Evolutionary conservation across 2,113 vertebrate genomes (phyloP).

Genomic region (Gnathonemus longibarbis): DNA sequence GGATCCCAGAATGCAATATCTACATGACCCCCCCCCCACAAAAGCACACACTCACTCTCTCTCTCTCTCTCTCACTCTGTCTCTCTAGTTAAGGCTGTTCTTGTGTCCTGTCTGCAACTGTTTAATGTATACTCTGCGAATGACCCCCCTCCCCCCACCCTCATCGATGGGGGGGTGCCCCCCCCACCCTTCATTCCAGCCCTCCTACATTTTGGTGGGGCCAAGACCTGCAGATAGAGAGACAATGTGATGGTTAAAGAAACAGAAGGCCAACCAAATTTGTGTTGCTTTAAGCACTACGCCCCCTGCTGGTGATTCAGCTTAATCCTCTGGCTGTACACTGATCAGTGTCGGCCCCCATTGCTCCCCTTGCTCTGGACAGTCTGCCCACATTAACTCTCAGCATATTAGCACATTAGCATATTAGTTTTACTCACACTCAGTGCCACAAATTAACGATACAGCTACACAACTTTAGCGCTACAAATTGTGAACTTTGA

Average conservation of each 20-base stretch:
- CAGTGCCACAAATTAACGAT: too few species aligned
- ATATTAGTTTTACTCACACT: too few species aligned
- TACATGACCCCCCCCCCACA: too few species aligned
- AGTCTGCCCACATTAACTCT: not conserved
- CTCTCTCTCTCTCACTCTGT: too few species aligned
- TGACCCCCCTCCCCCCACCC: constrained; percentile 81
- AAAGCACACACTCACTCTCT: too few species aligned
- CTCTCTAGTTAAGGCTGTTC: too few species aligned
- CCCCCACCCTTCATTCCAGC: constrained; percentile 87
- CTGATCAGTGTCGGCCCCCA: not conserved
- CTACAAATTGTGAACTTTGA: too few species aligned
- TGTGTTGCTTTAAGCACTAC: not conserved
- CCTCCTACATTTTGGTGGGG: constrained; percentile 86
- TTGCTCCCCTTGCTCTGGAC: not conserved
- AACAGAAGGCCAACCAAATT: not conserved
- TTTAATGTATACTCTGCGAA: not conserved
- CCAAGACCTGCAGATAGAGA: constrained; percentile 44
- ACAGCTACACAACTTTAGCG: too few species aligned
- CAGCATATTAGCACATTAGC: too few species aligned
- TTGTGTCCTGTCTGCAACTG: not conserved
- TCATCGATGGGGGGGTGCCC: constrained; percentile 57
- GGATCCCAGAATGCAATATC: too few species aligned
- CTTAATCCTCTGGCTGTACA: not conserved
- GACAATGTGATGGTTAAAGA: not conserved
- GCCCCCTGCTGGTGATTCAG: not conserved